A percentile compares a stretch with the other conserved stretches of the same genome.
Conservation (phyloP, 2,797 vertebrate genomes). For the Epinephelus awoara region DNA sequence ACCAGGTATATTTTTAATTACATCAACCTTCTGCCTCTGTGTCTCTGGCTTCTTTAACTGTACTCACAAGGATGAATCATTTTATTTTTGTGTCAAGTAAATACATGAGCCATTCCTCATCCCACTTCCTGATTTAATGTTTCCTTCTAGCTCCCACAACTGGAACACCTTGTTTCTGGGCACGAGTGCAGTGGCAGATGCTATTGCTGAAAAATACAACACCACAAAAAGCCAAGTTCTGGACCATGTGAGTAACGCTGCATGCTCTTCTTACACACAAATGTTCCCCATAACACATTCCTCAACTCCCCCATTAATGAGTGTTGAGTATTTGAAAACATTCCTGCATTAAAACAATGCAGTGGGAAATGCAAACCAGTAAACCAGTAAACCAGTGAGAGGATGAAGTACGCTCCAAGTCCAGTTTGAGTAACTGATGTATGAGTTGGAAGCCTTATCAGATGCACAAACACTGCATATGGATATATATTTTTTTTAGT, state of each 20-base stretch:
- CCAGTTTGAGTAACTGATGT: neutral
- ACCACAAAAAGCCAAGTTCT: conserved; percentile 96
- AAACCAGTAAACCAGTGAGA: neutral
- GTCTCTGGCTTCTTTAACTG: neutral
- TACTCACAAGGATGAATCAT: neutral
- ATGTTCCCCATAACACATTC: neutral
- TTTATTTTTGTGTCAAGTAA: neutral
- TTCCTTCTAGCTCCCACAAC: conserved; percentile 91
- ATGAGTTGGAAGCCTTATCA: neutral
- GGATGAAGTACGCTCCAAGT: neutral
- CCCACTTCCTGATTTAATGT: neutral
- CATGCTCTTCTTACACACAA: neutral
- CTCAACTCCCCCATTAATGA: neutral
- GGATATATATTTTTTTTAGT: no score
- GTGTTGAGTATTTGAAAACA: neutral
- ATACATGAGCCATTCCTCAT: neutral
- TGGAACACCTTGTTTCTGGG: conserved; percentile 97
- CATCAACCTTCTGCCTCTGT: neutral
- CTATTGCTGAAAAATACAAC: conserved; percentile 95
- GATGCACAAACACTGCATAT: neutral
- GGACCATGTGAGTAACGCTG: conserved; percentile 90
- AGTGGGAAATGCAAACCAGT: neutral
- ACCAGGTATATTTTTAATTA: conserved; percentile 84
- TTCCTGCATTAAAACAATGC: neutral
- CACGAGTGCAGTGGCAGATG: conserved; percentile 93